Conservation (phyloP, 2,888 invertebrate species). For the Caenorhabditis drosophilae region DNA sequence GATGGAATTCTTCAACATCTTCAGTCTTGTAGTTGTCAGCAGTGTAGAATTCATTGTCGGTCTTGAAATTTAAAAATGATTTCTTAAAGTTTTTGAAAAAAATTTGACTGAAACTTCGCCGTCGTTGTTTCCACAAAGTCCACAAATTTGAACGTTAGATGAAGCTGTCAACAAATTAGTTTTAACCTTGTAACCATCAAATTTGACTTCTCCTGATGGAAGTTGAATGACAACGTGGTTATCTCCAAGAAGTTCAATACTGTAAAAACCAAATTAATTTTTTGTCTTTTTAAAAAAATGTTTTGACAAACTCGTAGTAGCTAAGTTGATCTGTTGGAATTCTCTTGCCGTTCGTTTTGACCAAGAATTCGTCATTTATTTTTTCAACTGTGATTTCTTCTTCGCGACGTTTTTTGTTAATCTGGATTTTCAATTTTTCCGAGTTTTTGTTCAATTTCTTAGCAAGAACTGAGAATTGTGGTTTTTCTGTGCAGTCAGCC, state of each 20-base stretch:
- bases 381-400: slow-evolving; percentile 22
- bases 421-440: slow-evolving; percentile 45
- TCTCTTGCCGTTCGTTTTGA: slow-evolving; percentile 44
- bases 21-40: slow-evolving; percentile 51
- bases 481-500: slow-evolving; percentile 70
- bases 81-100: background rate
- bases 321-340: background rate
- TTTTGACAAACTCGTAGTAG: background rate
- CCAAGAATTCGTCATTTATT: slow-evolving; percentile 14
- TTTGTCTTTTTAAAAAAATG: background rate
- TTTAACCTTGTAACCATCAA: slow-evolving; percentile 57
- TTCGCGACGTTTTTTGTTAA: slow-evolving; percentile 15
- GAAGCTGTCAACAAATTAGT: slow-evolving; percentile 42
- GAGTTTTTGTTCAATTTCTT: slow-evolving; percentile 57
- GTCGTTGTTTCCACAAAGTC: slow-evolving; percentile 67
- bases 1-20: slow-evolving; percentile 62
- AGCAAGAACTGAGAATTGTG: slow-evolving; percentile 69
- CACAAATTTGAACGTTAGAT: slow-evolving; percentile 57
- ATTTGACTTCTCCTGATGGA: slow-evolving; percentile 52
- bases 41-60: slow-evolving; percentile 54
- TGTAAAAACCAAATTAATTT: background rate
- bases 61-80: slow-evolving; percentile 9
- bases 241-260: slow-evolving; percentile 23
- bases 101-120: slow-evolving; percentile 43
- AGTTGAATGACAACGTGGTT: slow-evolving; percentile 42